These are phyloP conservation scores for Melanostoma scalare DNA, from an alignment of 2,888 invertebrate genomes.

Conservation along the genomic window DNA sequence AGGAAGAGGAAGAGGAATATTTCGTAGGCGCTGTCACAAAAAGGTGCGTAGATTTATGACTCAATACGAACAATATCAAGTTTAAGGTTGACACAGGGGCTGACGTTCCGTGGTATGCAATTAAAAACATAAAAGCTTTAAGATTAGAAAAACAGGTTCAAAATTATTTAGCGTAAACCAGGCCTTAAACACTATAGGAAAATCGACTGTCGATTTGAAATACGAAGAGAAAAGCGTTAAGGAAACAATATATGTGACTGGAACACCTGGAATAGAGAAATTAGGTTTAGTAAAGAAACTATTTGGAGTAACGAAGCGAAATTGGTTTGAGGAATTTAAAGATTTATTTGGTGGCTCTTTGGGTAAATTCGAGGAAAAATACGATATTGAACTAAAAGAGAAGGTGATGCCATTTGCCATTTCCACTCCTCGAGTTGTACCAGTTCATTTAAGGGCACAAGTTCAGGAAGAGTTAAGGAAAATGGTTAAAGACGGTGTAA, in stretches of 20 bases:
- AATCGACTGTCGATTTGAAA: background rate
- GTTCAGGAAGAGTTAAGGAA: constrained; percentile 14
- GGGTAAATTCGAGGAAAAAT: constrained; percentile 24
- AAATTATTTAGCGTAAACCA: constrained; percentile 23
- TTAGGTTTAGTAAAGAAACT: constrained; percentile 33
- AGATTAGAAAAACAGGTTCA: constrained; percentile 6
- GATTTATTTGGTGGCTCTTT: constrained; percentile 21
- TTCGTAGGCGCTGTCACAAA: constrained; percentile 36
- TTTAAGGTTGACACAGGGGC: constrained; percentile 32
- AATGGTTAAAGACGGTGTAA: constrained; percentile 11
- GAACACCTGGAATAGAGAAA: constrained; percentile 23
- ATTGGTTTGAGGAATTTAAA: constrained; percentile 19
- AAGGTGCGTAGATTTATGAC: constrained; percentile 35
- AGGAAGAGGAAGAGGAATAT: constrained; percentile 5
- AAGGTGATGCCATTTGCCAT: constrained; percentile 29
- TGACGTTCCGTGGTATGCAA: constrained; percentile 25
- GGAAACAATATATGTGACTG: constrained; percentile 5
- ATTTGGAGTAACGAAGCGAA: constrained; percentile 22
- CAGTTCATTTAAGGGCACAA: constrained; percentile 5
- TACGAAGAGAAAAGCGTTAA: constrained; percentile 11
- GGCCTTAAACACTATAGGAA: background rate
- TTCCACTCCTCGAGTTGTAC: constrained; percentile 20
- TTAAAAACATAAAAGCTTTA: background rate
- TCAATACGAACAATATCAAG: constrained; percentile 2
- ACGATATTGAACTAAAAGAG: constrained; percentile 26